These are phyloP conservation scores for Tetranychus cinnabarinus DNA, from an alignment of 1,140 invertebrate genomes.

Conservation along the genomic window DNA sequence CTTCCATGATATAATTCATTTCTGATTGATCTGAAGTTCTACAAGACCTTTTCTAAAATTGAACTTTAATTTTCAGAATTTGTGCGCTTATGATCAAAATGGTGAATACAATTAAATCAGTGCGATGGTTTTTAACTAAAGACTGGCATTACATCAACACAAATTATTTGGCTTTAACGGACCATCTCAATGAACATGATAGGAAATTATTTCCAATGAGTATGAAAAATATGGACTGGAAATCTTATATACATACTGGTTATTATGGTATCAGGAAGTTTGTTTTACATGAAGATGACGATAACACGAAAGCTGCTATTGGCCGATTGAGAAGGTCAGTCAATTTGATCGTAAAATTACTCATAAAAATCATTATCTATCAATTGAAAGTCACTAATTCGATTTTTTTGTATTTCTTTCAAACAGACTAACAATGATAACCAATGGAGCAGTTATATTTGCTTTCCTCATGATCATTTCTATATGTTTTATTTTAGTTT, in stretches of 20 bases:
- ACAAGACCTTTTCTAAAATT: too few species aligned
- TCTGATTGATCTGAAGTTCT: too few species aligned
- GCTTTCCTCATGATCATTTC: too few species aligned
- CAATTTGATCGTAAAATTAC: too few species aligned
- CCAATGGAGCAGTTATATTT: too few species aligned
- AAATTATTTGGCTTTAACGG: neutral
- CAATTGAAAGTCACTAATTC: too few species aligned
- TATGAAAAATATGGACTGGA: neutral
- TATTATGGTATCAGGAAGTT: neutral
- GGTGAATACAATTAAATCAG: neutral
- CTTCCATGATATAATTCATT: neutral
- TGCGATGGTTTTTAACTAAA: neutral
- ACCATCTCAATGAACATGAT: neutral
- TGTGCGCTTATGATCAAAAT: neutral
- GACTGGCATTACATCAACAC: neutral
- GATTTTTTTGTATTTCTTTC: too few species aligned
- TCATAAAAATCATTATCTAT: too few species aligned
- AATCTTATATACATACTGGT: neutral
- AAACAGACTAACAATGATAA: too few species aligned
- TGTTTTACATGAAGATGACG: neutral
- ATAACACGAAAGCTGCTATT: neutral
- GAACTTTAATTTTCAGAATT: neutral
- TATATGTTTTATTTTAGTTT: too few species aligned
- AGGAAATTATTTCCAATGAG: neutral
- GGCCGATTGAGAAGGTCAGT: neutral